Percentiles rank a stretch among this genome's conserved stretches.
Conservation (phyloP, 1,140 invertebrate genomes). For the Tenebrio molitor region DNA sequence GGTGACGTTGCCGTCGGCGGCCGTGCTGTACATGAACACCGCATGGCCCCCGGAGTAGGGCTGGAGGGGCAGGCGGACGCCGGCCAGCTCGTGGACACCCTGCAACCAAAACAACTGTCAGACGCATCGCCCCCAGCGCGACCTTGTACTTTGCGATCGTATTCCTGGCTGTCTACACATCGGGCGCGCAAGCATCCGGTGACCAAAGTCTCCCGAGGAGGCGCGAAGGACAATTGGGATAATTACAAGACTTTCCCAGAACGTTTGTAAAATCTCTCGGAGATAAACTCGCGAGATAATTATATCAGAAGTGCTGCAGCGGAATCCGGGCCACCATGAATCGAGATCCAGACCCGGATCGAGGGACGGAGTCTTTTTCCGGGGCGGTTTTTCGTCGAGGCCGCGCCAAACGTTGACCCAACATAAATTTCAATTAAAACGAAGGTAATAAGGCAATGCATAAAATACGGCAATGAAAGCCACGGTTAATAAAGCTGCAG, state of each 20-base stretch:
- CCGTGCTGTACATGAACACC: conserved; percentile 69
- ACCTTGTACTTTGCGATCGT: background rate
- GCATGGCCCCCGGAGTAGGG: conserved; percentile 67
- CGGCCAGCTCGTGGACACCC: conserved; percentile 67
- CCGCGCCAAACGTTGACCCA: background rate
- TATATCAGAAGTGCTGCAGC: conserved; percentile 7
- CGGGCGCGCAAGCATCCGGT: conserved; percentile 12
- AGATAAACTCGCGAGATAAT: conserved; percentile 40
- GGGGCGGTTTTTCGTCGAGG: background rate
- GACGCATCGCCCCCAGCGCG: too few species aligned
- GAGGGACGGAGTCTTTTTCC: background rate
- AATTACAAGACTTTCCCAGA: conserved; percentile 36
- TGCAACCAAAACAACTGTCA: conserved; percentile 54
- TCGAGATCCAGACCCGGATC: conserved; percentile 7
- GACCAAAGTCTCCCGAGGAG: conserved; percentile 39
- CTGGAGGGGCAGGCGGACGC: conserved; percentile 67
- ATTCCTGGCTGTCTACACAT: background rate
- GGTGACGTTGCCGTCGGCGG: conserved; percentile 67
- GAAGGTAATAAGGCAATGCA: conserved; percentile 44
- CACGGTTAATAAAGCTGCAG: conserved; percentile 45
- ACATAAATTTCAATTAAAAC: conserved; percentile 46
- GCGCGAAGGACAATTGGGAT: conserved; percentile 47
- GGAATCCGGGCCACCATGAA: conserved; percentile 17
- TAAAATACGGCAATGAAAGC: conserved; percentile 44
- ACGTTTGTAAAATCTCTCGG: conserved; percentile 29